Percentiles rank a stretch among this genome's conserved stretches.
These are phyloP conservation scores for Camelus dromedarius DNA, from an alignment of 2,113 vertebrate genomes.

Conservation along the genomic window DNA sequence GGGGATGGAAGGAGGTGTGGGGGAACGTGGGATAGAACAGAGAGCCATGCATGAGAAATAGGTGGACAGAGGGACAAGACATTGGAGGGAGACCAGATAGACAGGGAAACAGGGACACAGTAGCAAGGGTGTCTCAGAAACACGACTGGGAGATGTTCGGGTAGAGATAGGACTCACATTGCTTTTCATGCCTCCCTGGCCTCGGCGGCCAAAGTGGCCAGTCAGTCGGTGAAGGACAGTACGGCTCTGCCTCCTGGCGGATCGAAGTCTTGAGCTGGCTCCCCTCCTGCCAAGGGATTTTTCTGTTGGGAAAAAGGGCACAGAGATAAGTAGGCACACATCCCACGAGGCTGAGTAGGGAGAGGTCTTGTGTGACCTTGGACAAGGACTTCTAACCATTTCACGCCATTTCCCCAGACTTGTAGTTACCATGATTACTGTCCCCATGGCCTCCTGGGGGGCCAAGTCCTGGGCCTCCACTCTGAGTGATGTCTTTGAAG, in stretches of 20 bases:
- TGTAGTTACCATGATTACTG: constrained; percentile 76
- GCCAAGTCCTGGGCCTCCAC: constrained; percentile 66
- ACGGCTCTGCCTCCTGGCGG: constrained; percentile 87
- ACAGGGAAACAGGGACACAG: background rate
- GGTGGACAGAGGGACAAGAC: background rate
- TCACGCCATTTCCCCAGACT: background rate
- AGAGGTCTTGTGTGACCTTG: background rate
- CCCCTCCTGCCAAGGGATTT: constrained; percentile 87
- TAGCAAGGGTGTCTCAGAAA: background rate
- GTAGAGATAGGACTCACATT: constrained; percentile 87
- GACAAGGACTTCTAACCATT: background rate
- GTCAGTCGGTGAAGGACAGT: constrained; percentile 90
- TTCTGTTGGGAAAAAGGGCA: constrained; percentile 70
- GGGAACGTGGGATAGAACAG: background rate
- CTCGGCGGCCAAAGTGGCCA: constrained; percentile 89
- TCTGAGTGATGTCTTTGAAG: constrained; percentile 96
- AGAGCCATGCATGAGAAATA: background rate
- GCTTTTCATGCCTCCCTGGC: constrained; percentile 89
- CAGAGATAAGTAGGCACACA: background rate
- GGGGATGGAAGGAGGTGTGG: background rate
- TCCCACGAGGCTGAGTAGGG: background rate
- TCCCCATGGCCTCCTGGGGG: background rate
- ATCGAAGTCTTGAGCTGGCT: constrained; percentile 85
- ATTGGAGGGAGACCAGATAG: background rate
- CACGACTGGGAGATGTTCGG: background rate